A percentile compares a stretch with the other conserved stretches of the same genome.
These are phyloP conservation scores for Verasper variegatus DNA, from an alignment of 2,113 vertebrate species.

Conservation along the genomic window DNA sequence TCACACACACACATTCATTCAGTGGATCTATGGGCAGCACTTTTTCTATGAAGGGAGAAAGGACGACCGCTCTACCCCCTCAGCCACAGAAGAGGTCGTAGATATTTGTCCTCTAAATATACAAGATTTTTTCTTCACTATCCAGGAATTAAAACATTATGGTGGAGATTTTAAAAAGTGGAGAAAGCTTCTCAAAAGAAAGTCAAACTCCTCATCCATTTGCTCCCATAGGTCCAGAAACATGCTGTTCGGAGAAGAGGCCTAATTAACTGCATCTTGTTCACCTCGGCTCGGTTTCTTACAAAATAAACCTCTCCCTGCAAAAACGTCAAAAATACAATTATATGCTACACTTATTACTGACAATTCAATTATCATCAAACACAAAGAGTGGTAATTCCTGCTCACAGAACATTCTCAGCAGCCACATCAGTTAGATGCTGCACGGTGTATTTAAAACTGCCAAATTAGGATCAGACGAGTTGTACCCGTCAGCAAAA, in stretches of 20 bases:
- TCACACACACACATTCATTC: too few relatives aligned
- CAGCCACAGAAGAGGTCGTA: too few relatives aligned
- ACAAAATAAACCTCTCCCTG: slow-evolving; percentile 33
- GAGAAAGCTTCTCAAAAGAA: too few relatives aligned
- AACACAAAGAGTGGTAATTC: slow-evolving; percentile 68
- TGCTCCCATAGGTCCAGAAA: slow-evolving; percentile 36
- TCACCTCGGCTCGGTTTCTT: slow-evolving; percentile 57
- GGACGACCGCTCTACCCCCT: too few relatives aligned
- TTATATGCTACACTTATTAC: slow-evolving; percentile 71
- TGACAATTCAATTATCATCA: slow-evolving; percentile 80
- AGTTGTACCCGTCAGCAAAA: slow-evolving; percentile 47
- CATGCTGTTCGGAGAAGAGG: slow-evolving; percentile 39
- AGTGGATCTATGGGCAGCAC: too few relatives aligned
- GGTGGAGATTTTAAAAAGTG: too few relatives aligned
- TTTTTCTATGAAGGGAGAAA: too few relatives aligned
- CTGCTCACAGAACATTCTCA: slow-evolving; percentile 50
- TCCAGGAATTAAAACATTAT: too few relatives aligned
- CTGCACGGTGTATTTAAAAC: slow-evolving; percentile 5
- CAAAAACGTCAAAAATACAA: slow-evolving; percentile 72
- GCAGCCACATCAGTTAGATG: slow-evolving; percentile 20
- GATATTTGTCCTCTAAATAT: too few relatives aligned
- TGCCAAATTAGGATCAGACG: slow-evolving; percentile 23
- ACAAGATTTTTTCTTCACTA: too few relatives aligned
- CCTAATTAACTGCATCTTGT: slow-evolving; percentile 73
- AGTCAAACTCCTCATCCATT: slow-evolving; percentile 32